phyloP scores from a whole-genome alignment of 2,113 vertebrate genomes.

The Brienomyrus brachyistius region DNA sequence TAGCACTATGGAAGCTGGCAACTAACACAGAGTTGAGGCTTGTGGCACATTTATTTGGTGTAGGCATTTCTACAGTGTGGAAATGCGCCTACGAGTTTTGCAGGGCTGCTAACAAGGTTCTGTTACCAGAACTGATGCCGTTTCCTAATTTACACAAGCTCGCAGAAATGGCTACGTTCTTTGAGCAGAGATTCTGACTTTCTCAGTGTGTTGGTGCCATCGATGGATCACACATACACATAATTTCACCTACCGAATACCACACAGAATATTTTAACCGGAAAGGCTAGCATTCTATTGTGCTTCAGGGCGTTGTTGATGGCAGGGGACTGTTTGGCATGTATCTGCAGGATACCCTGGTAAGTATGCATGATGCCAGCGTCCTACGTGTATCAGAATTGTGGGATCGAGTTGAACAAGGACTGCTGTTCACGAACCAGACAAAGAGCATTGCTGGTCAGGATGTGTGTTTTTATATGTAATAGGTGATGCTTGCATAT shows the following conservation, averaged over 20 bases:
- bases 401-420: background rate
- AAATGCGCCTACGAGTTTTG: too few species aligned
- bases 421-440: background rate
- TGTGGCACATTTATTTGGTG: constrained; percentile 10
- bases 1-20: constrained; percentile 29
- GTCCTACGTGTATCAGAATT: constrained; percentile 1
- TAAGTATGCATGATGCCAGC: constrained; percentile 11
- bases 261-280: background rate
- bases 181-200: background rate
- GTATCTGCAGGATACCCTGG: constrained; percentile 5
- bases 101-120: too few species aligned
- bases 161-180: too few species aligned
- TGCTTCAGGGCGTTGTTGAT: background rate
- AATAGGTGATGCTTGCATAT: constrained; percentile 21
- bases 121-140: too few species aligned
- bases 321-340: background rate
- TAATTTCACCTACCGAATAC: background rate
- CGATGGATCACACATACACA: constrained; percentile 4
- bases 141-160: too few species aligned
- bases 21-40: constrained; percentile 14
- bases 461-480: constrained; percentile 22
- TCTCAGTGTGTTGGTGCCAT: constrained; percentile 6
- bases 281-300: background rate
- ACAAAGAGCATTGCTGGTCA: constrained; percentile 20
- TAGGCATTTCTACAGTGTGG: too few species aligned